Base-by-base conservation (phyloP, 1,140 invertebrate genomes). In the Tribolium castaneum region DNA sequence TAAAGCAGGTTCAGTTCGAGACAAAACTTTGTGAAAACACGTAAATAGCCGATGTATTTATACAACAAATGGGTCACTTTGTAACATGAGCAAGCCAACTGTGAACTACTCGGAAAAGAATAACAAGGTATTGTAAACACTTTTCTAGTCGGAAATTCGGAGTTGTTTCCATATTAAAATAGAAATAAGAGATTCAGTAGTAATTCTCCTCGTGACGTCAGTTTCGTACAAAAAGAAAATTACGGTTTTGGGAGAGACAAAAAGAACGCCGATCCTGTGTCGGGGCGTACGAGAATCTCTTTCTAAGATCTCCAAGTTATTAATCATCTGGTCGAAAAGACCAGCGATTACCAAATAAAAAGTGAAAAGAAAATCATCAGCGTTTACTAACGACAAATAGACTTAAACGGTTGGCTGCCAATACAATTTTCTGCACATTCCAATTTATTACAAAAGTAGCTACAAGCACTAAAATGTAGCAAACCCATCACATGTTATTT, bases 131-230 rank as follows among this genome's bases (percentile, higher is more conserved):
- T n/a, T 45, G 9, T 45, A 9, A 45, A 9, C 9, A 45, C 7
- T 45, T 45, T n/a, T 45, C 9, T 45, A 45, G 2, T 1, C n/a
- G 9, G 9, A 45, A 45, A 45, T n/a, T 7, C 25, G 25, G 16
- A 19, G 16, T 30, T 34, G 30, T 13, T 35, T 71, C 2, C 70
- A 49, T 71, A 71, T 71, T 25, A 71, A 71, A 71, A 49, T 71
- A 71, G 49, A 71, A 30, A 6, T 71, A n/a, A 35, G 70, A 51
- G 16, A 6, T 16, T 19, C 13, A 54, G 16, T 50, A 30, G 70
- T 72, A 72, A 72, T 72, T 72, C 70, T 72, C 70, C 19, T 13
- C 50, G 70, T 54, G 70, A 72, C 70, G 70, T 72, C 70, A 72
- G 51, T 72, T 72, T 72, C 14, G 50, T 50, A 13, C n/a, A 72